These are phyloP conservation scores for Psammodynastes pulverulentus DNA, from an alignment of 2,113 vertebrate species.

Conservation along the genomic window DNA sequence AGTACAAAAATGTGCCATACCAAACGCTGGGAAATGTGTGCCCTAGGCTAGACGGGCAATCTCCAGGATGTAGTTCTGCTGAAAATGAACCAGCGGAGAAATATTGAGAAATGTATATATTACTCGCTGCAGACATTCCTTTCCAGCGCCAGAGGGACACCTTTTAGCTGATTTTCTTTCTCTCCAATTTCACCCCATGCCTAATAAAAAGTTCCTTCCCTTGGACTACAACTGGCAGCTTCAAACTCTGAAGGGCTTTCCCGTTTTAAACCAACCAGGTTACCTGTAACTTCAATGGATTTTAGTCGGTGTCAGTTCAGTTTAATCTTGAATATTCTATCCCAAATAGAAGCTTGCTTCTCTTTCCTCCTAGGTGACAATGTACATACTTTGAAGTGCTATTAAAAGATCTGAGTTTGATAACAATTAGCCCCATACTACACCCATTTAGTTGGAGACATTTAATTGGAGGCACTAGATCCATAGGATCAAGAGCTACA, in stretches of 20 bases:
- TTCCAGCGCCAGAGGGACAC: background rate
- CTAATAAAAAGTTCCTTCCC: background rate
- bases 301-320: background rate
- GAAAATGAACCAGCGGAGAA: background rate
- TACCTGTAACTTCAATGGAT: background rate
- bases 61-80: background rate
- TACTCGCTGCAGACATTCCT: background rate
- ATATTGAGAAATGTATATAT: background rate
- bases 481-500: background rate
- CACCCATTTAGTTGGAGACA: background rate
- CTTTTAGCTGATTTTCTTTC: background rate
- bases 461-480: background rate
- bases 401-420: background rate
- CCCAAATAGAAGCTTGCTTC: background rate
- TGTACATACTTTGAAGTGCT: background rate
- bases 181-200: no score
- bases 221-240: background rate
- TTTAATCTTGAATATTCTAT: background rate
- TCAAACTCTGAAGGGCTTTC: background rate
- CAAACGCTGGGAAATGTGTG: background rate
- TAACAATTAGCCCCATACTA: background rate
- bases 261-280: background rate
- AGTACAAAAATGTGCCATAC: background rate
- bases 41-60: background rate
- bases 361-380: background rate